Evolutionary conservation across 2,888 invertebrate species (phyloP).

Genomic region (Leptopilina drosophilae): DNA sequence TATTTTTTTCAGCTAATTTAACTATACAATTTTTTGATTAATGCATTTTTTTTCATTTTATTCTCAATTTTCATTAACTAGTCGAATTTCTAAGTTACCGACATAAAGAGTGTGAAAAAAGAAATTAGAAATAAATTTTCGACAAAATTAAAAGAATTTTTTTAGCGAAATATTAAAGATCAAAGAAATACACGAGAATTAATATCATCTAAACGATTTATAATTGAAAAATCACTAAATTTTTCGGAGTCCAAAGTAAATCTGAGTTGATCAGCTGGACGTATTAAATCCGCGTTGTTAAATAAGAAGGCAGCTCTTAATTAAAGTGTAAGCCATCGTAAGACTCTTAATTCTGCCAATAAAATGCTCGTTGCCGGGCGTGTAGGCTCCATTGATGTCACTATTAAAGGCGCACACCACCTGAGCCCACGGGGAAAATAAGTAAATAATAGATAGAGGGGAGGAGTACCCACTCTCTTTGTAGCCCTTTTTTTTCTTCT

Average conservation of each 20-base stretch:
- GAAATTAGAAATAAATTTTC: too few relatives aligned
- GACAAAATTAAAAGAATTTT: too few relatives aligned
- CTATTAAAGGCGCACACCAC: slow-evolving; percentile 58
- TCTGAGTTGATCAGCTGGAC: slow-evolving; percentile 45
- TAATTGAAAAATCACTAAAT: slow-evolving; percentile 20
- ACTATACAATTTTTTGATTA: too few relatives aligned
- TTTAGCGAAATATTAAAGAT: too few relatives aligned
- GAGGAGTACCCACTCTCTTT: slow-evolving; percentile 40
- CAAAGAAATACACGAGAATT: too few relatives aligned
- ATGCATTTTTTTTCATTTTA: too few relatives aligned
- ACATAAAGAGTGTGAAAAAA: too few relatives aligned
- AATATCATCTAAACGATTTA: neutral
- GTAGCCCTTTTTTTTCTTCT: neutral
- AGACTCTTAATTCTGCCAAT: slow-evolving; percentile 71
- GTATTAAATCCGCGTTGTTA: slow-evolving; percentile 48
- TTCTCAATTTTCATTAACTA: too few relatives aligned
- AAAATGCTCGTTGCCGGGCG: slow-evolving; percentile 59
- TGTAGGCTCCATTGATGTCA: slow-evolving; percentile 56
- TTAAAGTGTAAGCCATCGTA: slow-evolving; percentile 61
- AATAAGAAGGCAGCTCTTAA: slow-evolving; percentile 62
- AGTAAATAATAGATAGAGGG: slow-evolving; percentile 63
- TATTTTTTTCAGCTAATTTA: too few relatives aligned
- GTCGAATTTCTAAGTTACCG: too few relatives aligned
- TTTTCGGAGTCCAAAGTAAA: slow-evolving; percentile 18
- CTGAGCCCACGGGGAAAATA: slow-evolving; percentile 61